These are phyloP conservation scores for Edolisoma coerulescens DNA, from an alignment of 2,113 vertebrate genomes.

Conservation along the genomic window DNA sequence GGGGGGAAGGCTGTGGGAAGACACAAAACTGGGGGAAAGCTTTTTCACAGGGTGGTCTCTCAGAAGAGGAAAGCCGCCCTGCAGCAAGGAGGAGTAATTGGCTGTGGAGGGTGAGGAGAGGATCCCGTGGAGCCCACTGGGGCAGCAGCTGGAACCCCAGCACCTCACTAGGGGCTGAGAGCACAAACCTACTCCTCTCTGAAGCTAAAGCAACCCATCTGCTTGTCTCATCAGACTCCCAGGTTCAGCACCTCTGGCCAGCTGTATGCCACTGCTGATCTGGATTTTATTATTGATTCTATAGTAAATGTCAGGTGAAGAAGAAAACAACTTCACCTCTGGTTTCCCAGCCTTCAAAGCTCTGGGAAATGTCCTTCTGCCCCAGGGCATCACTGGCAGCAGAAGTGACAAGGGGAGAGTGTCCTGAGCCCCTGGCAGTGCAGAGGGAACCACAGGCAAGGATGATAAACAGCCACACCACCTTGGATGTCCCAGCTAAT, in stretches of 20 bases:
- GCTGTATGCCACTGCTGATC: background rate
- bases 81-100: accelerated
- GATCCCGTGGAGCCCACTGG: accelerated
- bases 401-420: background rate
- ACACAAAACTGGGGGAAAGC: background rate
- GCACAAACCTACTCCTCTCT: background rate
- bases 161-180: background rate
- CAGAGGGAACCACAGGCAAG: accelerated
- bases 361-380: background rate
- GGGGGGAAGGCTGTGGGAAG: background rate
- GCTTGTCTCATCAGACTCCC: background rate
- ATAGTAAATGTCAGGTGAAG: background rate
- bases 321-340: background rate
- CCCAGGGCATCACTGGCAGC: background rate
- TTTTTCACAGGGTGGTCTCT: background rate
- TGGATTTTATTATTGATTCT: background rate
- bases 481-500: background rate
- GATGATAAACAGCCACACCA: background rate
- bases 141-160: background rate
- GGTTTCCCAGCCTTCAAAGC: background rate
- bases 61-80: background rate
- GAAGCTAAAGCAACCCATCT: background rate
- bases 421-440: background rate
- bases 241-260: background rate
- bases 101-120: background rate